Conservation (phyloP, 2,888 invertebrate genomes). For the Drosophila helvetica region DNA sequence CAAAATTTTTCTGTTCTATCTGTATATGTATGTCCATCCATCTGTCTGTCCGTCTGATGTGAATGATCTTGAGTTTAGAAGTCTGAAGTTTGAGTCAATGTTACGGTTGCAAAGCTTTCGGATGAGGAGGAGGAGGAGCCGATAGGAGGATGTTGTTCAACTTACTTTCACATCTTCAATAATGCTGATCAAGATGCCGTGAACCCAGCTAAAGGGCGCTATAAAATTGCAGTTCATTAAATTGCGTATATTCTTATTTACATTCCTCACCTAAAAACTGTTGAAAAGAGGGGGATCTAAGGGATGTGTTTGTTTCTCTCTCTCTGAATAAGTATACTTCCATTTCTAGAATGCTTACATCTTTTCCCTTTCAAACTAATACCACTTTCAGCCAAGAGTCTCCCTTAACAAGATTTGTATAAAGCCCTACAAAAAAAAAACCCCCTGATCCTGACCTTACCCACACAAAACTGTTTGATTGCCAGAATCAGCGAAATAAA, state of each 20-base stretch:
- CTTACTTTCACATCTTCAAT: conserved; percentile 77
- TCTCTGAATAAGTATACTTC: too few species aligned
- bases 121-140: not conserved
- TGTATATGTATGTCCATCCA: conserved; percentile 6
- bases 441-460: conserved; percentile 42
- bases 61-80: conserved; percentile 58
- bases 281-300: not conserved
- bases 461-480: conserved; percentile 16
- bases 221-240: conserved; percentile 50
- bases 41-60: conserved; percentile 23
- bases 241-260: conserved; percentile 15
- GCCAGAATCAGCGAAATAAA: conserved; percentile 25
- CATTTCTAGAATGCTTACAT: too few species aligned
- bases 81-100: conserved; percentile 35
- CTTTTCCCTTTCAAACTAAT: too few species aligned
- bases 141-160: conserved; percentile 37
- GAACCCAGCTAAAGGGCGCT: conserved; percentile 78
- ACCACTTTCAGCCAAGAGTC: not conserved
- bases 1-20: conserved; percentile 51
- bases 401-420: not conserved
- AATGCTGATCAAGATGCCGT: conserved; percentile 66
- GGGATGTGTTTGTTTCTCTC: too few species aligned
- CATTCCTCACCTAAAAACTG: not conserved
- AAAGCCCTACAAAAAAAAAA: too few species aligned
- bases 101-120: conserved; percentile 32